Percentiles rank a stretch among this genome's conserved stretches.
These are phyloP conservation scores for Apodemus agrarius DNA, from an alignment of 2,797 vertebrate genomes.

Conservation along the genomic window DNA sequence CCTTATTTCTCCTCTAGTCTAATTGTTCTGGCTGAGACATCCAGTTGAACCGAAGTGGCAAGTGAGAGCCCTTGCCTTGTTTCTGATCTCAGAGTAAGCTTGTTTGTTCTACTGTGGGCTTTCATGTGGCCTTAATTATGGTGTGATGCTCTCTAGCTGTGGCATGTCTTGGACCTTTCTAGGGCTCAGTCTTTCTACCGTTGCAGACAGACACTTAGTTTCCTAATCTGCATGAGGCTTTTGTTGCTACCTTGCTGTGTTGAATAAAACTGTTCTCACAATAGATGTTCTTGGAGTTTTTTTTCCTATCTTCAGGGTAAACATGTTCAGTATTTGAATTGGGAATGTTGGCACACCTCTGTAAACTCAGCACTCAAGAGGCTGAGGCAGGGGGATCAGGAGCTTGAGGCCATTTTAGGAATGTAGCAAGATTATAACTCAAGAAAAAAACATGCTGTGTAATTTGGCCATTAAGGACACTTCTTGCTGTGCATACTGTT, in stretches of 20 bases:
- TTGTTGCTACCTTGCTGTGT: background rate
- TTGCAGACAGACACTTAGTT: background rate
- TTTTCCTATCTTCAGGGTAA: background rate
- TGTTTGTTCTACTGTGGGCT: background rate
- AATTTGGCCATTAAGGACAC: background rate
- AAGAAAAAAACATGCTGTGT: background rate
- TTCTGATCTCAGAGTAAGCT: background rate
- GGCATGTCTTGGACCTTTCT: background rate
- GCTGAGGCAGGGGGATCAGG: background rate
- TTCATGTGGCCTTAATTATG: background rate
- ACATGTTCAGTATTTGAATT: background rate
- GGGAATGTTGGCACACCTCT: background rate
- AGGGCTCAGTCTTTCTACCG: background rate
- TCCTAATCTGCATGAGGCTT: slow-evolving; percentile 8
- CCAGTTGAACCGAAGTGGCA: background rate
- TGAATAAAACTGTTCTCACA: background rate
- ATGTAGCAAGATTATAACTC: background rate
- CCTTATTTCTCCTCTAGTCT: background rate
- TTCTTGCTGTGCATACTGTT: background rate
- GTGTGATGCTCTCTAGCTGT: background rate
- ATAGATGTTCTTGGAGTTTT: background rate
- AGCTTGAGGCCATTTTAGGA: background rate
- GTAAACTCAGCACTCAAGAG: background rate
- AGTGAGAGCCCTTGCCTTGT: background rate
- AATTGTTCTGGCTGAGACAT: background rate